phyloP scores from a whole-genome alignment of 2,113 vertebrate genomes.

The Pelobates fuscus region DNA sequence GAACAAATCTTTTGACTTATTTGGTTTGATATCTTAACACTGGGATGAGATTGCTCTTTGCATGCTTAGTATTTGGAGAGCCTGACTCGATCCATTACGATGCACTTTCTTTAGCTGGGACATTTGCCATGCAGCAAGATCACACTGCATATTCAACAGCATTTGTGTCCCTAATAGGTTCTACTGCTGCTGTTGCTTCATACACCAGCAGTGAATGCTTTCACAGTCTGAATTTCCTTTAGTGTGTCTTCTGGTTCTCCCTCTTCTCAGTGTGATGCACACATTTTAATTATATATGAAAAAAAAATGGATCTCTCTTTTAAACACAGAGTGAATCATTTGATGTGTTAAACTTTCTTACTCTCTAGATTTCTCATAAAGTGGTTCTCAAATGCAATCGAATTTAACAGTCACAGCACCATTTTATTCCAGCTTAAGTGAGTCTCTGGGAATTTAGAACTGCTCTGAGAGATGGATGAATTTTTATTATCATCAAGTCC shows the following conservation, averaged over 20 bases:
- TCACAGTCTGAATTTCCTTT: slow-evolving; percentile 38
- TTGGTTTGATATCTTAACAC: slow-evolving; percentile 34
- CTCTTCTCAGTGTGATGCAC: slow-evolving; percentile 22
- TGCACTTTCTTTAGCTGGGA: slow-evolving; percentile 21
- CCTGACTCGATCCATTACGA: slow-evolving; percentile 9
- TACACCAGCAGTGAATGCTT: slow-evolving; percentile 26
- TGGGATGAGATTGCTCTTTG: slow-evolving; percentile 24
- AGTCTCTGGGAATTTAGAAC: not conserved
- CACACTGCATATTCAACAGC: slow-evolving; percentile 23
- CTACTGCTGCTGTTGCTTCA: slow-evolving; percentile 13
- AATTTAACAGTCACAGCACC: slow-evolving; percentile 10
- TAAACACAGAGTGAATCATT: slow-evolving; percentile 17
- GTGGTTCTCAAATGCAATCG: slow-evolving; percentile 18
- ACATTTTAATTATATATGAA: slow-evolving; percentile 26
- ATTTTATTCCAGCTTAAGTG: not conserved
- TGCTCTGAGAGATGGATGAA: not conserved
- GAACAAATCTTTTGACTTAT: slow-evolving; percentile 42
- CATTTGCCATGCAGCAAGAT: slow-evolving; percentile 25
- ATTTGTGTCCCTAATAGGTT: slow-evolving; percentile 46
- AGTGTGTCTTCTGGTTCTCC: slow-evolving; percentile 16
- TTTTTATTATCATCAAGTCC: slow-evolving; percentile 11
- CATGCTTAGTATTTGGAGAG: slow-evolving; percentile 22
- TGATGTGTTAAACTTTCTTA: slow-evolving; percentile 10
- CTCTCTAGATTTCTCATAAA: not conserved
- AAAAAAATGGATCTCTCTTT: slow-evolving; percentile 21